Evolutionary conservation across 1,140 invertebrate species (phyloP), one percentile per base, ranked within the genome.

Genomic region (Wasmannia auropunctata): DNA sequence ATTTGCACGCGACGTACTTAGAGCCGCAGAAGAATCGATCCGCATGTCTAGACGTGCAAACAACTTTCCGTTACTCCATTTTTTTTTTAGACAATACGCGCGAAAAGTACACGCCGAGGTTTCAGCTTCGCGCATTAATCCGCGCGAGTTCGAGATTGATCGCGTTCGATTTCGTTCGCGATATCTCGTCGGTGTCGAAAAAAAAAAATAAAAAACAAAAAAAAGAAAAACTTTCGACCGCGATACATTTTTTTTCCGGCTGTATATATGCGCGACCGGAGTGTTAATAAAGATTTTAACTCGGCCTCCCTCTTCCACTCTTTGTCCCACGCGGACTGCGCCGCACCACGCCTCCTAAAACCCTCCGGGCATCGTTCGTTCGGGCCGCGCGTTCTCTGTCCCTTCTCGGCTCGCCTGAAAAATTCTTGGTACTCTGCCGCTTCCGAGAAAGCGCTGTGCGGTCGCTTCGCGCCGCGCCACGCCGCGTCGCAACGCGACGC

Each of bases 261-360:
- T 56, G n/a, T 54, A 65, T 40, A 43, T n/a, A 31, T 14, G n/a
- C 60, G 31, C 49, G 34, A 22, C 16, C 34, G 49, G n/a, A n/a
- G 51, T 40, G 51, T 81, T 81, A 81, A 81, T 81, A 85, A 79
- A 79, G 84, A 85, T 85, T 85, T 85, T 85, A 67, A 60, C 34
- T 77, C 34, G 74, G 46, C 28, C 70, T 54, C n/a, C 25, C 75
- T 72, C 46, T 62, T 60, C 60, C 51, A 72, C 37, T 63, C 76
- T 80, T 86, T 81, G 85, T 80, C 76, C 85, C 74, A 67, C 28
- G 76, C 85, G 76, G 31, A 56, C 63, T 80, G 63, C 49, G 19
- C 22, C 34, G 28, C 14, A 86, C 76, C 85, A 86, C 85, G 85
- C 85, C 85, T 65, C 65, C 67, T 85, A 69, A 79, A 65, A 63